Percentiles rank a stretch among this genome's conserved stretches.
Evolutionary conservation across 1,140 invertebrate species (phyloP).

Genomic region (Gyrodactylus salaris): DNA sequence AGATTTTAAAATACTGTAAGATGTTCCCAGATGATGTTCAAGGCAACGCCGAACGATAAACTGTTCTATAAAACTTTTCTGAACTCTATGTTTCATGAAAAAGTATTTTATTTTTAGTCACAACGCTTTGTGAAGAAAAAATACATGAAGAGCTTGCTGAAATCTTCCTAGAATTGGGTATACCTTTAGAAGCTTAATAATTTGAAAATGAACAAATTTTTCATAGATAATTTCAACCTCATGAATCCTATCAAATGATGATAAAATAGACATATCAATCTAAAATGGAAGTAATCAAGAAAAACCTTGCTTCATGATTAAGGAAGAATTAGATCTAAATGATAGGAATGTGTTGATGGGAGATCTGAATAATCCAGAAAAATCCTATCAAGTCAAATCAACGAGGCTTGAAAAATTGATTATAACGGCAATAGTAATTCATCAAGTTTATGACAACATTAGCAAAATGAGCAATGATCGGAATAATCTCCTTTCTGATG

Average conservation of each 20-base stretch:
- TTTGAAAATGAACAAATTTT: not conserved
- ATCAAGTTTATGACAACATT: not conserved
- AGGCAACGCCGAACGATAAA: too few relatives aligned
- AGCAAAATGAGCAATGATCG: not conserved
- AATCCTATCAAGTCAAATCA: not conserved
- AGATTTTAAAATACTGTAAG: too few relatives aligned
- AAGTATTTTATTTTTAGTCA: too few relatives aligned
- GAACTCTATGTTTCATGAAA: too few relatives aligned
- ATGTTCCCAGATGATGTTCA: too few relatives aligned
- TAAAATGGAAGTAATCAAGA: not conserved
- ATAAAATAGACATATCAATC: not conserved
- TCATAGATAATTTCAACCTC: not conserved
- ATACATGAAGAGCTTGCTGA: too few relatives aligned
- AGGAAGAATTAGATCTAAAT: not conserved
- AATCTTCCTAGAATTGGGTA: too few relatives aligned
- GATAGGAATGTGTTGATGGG: too few relatives aligned
- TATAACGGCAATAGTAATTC: not conserved
- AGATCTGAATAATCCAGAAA: not conserved
- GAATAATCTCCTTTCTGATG: not conserved
- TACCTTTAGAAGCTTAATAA: not conserved
- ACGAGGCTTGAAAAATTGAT: not conserved
- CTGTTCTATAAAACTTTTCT: too few relatives aligned
- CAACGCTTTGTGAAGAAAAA: too few relatives aligned
- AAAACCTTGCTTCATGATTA: not conserved
- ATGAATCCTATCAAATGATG: not conserved